A percentile compares a stretch with the other conserved stretches of the same genome.
phyloP scores from a whole-genome alignment of 2,113 vertebrate genomes.

The Laticauda colubrina region DNA sequence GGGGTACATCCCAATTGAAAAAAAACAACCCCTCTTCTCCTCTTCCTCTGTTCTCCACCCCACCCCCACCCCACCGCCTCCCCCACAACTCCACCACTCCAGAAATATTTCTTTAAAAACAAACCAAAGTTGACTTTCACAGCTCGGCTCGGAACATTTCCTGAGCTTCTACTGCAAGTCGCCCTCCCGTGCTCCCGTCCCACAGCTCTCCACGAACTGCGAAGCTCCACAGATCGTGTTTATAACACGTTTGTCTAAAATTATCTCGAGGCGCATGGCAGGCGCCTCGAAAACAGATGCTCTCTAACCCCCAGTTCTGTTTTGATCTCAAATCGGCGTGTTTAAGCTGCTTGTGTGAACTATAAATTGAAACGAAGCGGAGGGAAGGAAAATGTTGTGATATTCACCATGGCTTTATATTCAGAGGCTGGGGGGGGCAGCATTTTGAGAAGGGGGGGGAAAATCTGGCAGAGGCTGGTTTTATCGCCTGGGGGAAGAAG shows the following conservation, averaged over 20 bases:
- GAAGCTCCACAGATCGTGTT: constrained; percentile 79
- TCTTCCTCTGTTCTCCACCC: neutral
- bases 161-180: constrained; percentile 59
- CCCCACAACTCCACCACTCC: neutral
- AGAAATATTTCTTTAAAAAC: neutral
- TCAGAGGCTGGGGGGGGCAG: neutral
- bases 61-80: no score
- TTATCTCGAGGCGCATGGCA: constrained; percentile 76
- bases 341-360: constrained; percentile 76
- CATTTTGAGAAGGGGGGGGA: neutral
- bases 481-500: constrained; percentile 16
- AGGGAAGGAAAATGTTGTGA: constrained; percentile 62
- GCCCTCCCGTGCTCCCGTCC: constrained; percentile 23
- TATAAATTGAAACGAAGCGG: constrained; percentile 72
- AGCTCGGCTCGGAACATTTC: constrained; percentile 70
- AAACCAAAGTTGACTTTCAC: constrained; percentile 52
- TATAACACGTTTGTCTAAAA: constrained; percentile 83
- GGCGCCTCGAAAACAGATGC: constrained; percentile 79
- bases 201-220: constrained; percentile 69
- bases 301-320: constrained; percentile 76
- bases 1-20: no score
- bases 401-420: constrained; percentile 51
- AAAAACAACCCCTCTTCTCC: no score
- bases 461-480: constrained; percentile 21
- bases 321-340: constrained; percentile 76